phyloP scores from a whole-genome alignment of 2,113 vertebrate genomes.

The Tamias sibiricus region DNA sequence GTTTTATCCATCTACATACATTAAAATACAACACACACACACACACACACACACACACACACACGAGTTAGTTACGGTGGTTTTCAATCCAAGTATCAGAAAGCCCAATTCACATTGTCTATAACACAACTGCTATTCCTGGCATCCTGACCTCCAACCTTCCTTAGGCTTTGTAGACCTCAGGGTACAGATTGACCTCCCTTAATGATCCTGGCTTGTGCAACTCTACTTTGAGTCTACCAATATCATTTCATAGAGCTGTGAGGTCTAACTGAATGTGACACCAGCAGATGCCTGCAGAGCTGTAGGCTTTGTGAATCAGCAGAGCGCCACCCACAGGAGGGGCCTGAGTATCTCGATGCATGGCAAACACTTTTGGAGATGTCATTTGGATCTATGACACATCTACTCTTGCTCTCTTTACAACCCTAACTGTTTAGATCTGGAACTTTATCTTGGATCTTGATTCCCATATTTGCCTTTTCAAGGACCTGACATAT shows the following conservation, averaged over 20 bases:
- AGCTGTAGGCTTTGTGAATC: neutral
- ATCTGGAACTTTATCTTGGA: neutral
- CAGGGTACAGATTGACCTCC: neutral
- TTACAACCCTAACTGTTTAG: neutral
- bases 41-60: neutral
- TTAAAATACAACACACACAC: neutral
- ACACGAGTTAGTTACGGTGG: neutral
- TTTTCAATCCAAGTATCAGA: constrained; percentile 33
- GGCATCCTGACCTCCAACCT: neutral
- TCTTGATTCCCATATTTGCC: neutral
- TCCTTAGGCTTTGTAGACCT: neutral
- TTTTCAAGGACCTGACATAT: neutral
- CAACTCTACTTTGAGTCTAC: neutral
- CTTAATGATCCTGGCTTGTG: neutral
- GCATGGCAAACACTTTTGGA: neutral
- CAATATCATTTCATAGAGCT: neutral
- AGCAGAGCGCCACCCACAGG: neutral
- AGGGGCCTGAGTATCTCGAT: neutral
- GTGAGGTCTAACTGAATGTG: neutral
- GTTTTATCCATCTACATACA: neutral
- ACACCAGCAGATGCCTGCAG: neutral
- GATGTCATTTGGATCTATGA: neutral
- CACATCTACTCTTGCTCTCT: neutral
- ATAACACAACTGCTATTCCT: neutral
- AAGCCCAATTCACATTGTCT: neutral